Base-by-base conservation (phyloP, 2,113 vertebrate species). In the Pica pica region DNA sequence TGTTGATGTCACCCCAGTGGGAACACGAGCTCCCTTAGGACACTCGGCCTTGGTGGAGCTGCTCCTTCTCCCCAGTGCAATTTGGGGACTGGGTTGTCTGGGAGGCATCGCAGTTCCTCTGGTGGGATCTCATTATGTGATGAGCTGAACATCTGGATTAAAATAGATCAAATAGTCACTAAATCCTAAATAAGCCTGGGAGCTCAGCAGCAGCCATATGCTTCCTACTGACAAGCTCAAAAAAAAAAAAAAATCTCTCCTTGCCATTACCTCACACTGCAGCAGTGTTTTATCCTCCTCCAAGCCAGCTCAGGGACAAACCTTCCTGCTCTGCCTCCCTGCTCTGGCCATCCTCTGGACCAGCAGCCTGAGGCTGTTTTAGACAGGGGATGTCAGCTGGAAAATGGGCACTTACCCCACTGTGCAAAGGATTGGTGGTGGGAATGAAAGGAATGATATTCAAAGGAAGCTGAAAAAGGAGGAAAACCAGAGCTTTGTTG, bases 151-250 rank as follows among this genome's bases (percentile, higher is more conserved):
- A 95, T 95, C 92, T 96, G 93, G 94, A 95, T 94, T 96, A 90
- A 96, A 96, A 94, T 77, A 90, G 95, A 93, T 96, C 95, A 95
- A 95, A 94, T 70, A 91, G 94, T 20, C 71, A 47, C 90, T 94
- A 95, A 96, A 95, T 93, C 95, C 96, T 95, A 96, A 97, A 95
- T 95, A 96, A 96, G 90, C 94, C 90, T 35, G 55, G 80, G 82
- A 93, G 94, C 90, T 97, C 94, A 83, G 92, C 1, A 0, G 87
- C 91, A 93, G 87, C 95, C 94, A 90, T 96, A 95, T 96, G 96
- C 87, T 96, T 95, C 93, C 84, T 37, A 82, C 87, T 85, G 84
- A 83, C 67, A 83, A 79, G 93, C 87, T 90, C 39, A 49, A 86
- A 81, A 87, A 83, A 81, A 87, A n/a, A 82, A 67, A 67, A 61